A percentile compares a stretch with the other conserved stretches of the same genome.
These are phyloP conservation scores for Nemotelus nigrinus DNA, from an alignment of 2,888 invertebrate species.

Conservation along the genomic window DNA sequence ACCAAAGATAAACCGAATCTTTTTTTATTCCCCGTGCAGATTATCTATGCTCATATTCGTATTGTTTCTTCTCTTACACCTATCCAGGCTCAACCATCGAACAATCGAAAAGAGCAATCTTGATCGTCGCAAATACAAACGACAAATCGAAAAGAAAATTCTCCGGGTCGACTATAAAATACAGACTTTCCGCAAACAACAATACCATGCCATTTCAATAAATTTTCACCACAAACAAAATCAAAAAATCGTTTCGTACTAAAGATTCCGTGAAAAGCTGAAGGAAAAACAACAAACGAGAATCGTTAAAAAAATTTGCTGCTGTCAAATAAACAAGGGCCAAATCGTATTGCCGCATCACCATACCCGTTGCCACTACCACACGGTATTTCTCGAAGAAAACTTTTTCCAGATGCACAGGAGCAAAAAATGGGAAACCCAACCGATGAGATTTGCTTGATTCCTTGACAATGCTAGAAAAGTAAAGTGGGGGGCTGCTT, in stretches of 20 bases:
- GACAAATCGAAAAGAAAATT: constrained; percentile 32
- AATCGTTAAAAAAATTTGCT: constrained; percentile 41
- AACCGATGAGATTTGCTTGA: no score
- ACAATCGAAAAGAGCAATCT: no score
- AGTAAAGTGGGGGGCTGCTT: constrained; percentile 11
- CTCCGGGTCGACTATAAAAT: constrained; percentile 38
- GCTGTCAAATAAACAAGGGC: constrained; percentile 41
- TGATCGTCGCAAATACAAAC: no score
- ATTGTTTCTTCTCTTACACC: no score
- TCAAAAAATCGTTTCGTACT: background rate
- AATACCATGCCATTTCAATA: constrained; percentile 37
- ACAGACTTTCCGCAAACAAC: constrained; percentile 31
- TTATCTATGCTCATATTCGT: no score
- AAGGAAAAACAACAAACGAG: constrained; percentile 25
- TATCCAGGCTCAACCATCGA: no score
- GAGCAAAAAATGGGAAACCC: background rate
- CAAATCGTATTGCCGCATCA: constrained; percentile 2
- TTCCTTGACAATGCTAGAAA: background rate
- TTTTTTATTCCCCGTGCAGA: no score
- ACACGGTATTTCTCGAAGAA: no score
- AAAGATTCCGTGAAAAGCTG: background rate
- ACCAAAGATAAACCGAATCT: no score
- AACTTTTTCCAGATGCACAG: background rate
- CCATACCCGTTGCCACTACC: background rate
- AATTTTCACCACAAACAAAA: constrained; percentile 36